phyloP scores from a whole-genome alignment of 2,888 invertebrate species.

The Scaptomyza flava region DNA sequence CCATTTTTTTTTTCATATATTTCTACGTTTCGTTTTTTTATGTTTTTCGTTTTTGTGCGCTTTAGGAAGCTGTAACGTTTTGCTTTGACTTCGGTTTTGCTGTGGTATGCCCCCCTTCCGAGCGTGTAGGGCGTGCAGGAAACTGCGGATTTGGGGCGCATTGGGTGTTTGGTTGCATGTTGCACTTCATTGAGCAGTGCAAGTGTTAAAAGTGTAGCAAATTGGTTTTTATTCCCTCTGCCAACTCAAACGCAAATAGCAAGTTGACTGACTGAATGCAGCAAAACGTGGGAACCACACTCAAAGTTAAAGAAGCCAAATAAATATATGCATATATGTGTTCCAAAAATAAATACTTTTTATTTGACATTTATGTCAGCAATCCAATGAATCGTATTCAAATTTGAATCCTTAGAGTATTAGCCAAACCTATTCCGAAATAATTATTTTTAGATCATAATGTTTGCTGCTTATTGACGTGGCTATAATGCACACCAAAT shows the following conservation, averaged over 20 bases:
- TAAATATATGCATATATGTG: background rate
- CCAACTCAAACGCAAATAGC: slow-evolving; percentile 20
- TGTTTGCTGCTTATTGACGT: no score
- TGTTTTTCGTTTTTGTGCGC: slow-evolving; percentile 1
- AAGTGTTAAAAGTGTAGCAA: slow-evolving; percentile 78
- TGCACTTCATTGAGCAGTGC: slow-evolving; percentile 76
- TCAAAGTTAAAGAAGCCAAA: slow-evolving; percentile 16
- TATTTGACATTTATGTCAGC: background rate
- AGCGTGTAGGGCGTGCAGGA: slow-evolving; percentile 4
- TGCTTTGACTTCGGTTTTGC: slow-evolving; percentile 51
- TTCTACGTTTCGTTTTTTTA: slow-evolving; percentile 6
- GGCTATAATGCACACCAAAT: no score
- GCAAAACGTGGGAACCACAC: slow-evolving; percentile 37
- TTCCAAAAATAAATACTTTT: background rate
- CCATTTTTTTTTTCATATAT: slow-evolving; percentile 42
- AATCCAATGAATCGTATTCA: background rate
- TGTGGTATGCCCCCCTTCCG: slow-evolving; percentile 14
- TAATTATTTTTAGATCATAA: no score
- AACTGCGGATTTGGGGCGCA: slow-evolving; percentile 28
- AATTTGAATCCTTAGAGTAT: no score
- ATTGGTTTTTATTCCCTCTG: slow-evolving; percentile 67
- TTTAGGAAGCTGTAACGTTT: slow-evolving; percentile 47
- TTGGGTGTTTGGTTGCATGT: slow-evolving; percentile 35
- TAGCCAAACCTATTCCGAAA: no score
- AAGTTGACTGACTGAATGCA: no score